Evolutionary conservation across 2,113 vertebrate genomes (phyloP).

Genomic region (Lophius piscatorius): DNA sequence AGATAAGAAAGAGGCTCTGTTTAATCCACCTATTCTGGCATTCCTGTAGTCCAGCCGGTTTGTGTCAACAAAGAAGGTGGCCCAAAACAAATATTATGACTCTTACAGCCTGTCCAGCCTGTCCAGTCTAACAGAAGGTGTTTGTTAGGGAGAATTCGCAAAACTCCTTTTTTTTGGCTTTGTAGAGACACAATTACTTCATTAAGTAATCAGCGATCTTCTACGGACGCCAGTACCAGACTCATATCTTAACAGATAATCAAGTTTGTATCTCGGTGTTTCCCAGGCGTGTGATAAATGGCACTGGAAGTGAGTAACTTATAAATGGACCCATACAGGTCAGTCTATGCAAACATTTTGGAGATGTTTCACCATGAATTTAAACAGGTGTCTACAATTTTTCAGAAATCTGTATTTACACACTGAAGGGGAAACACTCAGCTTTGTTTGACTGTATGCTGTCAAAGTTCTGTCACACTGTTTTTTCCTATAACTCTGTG

Average conservation of each 20-base stretch:
- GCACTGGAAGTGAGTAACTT: slow-evolving; percentile 1
- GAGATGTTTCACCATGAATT: neutral
- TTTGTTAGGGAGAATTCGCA: slow-evolving; percentile 19
- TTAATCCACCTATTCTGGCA: slow-evolving; percentile 30
- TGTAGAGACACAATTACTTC: neutral
- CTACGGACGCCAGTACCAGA: slow-evolving; percentile 1
- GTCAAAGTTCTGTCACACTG: slow-evolving; percentile 27
- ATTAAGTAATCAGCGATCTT: slow-evolving; percentile 12
- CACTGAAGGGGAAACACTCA: neutral
- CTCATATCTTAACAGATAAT: slow-evolving; percentile 20
- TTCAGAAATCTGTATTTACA: slow-evolving; percentile 1
- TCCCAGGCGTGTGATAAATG: slow-evolving; percentile 13
- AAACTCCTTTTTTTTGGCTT: neutral
- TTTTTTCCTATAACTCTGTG: slow-evolving; percentile 8
- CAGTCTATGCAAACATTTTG: neutral
- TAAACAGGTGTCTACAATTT: neutral
- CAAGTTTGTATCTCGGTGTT: slow-evolving; percentile 2
- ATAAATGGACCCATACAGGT: slow-evolving; percentile 3
- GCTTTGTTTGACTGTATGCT: neutral
- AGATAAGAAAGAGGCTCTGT: slow-evolving; percentile 51
- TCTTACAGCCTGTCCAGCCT: slow-evolving; percentile 6
- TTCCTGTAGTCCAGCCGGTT: slow-evolving; percentile 24
- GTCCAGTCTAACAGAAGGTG: slow-evolving; percentile 1
- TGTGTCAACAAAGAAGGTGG: slow-evolving; percentile 41
- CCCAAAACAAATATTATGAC: slow-evolving; percentile 54